These are phyloP conservation scores for Diadophis punctatus DNA, from an alignment of 2,113 vertebrate genomes.

Conservation along the genomic window DNA sequence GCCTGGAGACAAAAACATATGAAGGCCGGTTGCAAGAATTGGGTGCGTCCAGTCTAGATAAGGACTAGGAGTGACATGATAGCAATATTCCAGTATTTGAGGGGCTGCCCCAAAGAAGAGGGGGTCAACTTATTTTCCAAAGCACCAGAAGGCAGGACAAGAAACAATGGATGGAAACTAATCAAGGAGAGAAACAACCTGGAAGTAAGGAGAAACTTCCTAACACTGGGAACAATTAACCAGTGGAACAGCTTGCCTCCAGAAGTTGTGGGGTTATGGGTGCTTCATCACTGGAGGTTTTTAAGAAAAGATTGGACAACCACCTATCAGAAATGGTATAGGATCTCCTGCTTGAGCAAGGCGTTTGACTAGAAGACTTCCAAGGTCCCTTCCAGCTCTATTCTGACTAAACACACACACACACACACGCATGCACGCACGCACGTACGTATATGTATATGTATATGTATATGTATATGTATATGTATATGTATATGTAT, in stretches of 20 bases:
- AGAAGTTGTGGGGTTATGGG: background rate
- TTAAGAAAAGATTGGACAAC: background rate
- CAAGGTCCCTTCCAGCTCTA: no score
- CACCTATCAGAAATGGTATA: background rate
- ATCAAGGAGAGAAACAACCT: background rate
- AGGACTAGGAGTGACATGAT: background rate
- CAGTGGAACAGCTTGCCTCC: background rate
- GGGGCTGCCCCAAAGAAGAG: background rate
- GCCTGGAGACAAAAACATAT: background rate
- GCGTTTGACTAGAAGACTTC: background rate
- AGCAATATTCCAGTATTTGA: background rate
- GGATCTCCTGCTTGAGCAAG: background rate
- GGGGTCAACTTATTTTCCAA: background rate
- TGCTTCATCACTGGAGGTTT: background rate
- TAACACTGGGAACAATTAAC: background rate
- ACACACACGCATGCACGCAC: no score
- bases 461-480: no score
- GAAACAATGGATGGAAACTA: background rate
- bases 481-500: no score
- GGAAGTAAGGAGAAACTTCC: background rate
- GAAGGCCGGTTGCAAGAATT: background rate
- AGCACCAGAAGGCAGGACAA: background rate
- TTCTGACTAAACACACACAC: no score
- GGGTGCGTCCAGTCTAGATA: no score
- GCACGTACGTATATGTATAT: no score